Evolutionary conservation across 2,113 vertebrate genomes (phyloP).

Genomic region (Stigmatopora nigra): DNA sequence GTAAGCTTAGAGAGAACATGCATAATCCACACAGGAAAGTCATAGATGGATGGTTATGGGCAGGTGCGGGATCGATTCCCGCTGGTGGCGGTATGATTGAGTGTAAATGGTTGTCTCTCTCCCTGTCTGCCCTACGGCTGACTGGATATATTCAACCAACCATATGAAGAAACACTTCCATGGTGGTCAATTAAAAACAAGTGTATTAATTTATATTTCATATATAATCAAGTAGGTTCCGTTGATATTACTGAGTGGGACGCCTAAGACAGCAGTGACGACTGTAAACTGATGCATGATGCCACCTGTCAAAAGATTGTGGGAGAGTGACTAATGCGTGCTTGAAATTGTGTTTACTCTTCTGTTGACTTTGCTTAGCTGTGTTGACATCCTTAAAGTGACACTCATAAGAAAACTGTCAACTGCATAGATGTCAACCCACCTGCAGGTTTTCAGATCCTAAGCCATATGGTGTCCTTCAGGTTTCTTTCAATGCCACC

Average conservation of each 20-base stretch:
- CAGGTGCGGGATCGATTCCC: too few relatives aligned
- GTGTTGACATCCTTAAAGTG: conserved; percentile 2
- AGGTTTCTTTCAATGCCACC: conserved; percentile 24
- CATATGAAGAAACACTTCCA: too few relatives aligned
- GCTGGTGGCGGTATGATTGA: too few relatives aligned
- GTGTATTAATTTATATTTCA: not conserved
- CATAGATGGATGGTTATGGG: too few relatives aligned
- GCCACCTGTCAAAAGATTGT: conserved; percentile 21
- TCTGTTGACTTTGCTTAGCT: conserved; percentile 6
- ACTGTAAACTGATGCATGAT: conserved; percentile 24
- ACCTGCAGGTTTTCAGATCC: conserved; percentile 24
- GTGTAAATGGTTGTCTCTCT: too few relatives aligned
- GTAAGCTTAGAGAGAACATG: too few relatives aligned
- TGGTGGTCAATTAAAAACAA: too few relatives aligned
- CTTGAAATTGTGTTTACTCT: conserved; percentile 1
- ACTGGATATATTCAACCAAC: too few relatives aligned
- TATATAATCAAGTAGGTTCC: conserved; percentile 5
- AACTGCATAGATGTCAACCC: conserved; percentile 23
- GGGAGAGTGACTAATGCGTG: not conserved
- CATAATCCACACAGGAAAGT: too few relatives aligned
- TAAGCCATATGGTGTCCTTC: conserved; percentile 25
- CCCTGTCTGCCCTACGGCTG: too few relatives aligned
- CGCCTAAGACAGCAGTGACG: not conserved
- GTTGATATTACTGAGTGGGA: conserved; percentile 8
- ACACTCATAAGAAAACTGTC: conserved; percentile 25